Percentiles rank a stretch among this genome's conserved stretches.
Conservation (phyloP, 1,140 invertebrate genomes). For the Philopotamus ludificatus region DNA sequence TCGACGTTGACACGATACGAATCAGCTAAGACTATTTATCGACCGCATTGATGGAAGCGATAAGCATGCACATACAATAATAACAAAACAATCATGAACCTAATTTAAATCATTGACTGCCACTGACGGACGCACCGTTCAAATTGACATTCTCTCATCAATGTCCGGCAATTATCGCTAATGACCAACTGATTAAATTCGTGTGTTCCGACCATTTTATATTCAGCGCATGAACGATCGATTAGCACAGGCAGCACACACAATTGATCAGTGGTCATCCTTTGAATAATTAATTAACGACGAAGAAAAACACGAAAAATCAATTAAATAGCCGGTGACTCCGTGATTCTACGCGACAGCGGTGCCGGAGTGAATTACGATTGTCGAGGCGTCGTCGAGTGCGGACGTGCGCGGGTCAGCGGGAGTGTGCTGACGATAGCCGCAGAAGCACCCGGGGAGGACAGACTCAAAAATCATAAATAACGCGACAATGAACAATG, state of each 20-base stretch:
- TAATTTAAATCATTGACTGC: too few species aligned
- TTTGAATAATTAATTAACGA: too few species aligned
- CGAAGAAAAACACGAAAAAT: conserved; percentile 37
- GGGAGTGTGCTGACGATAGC: too few species aligned
- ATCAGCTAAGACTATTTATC: too few species aligned
- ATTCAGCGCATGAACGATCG: neutral
- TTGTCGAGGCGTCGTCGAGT: too few species aligned
- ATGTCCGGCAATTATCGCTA: neutral
- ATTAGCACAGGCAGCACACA: neutral
- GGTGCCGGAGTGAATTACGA: too few species aligned
- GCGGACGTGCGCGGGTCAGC: too few species aligned
- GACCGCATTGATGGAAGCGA: neutral
- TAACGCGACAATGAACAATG: conserved; percentile 12
- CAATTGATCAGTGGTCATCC: too few species aligned
- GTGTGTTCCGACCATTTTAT: neutral
- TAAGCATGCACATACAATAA: too few species aligned
- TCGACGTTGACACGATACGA: neutral
- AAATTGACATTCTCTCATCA: neutral
- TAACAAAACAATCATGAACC: too few species aligned
- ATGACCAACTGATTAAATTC: neutral
- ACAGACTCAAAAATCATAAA: conserved; percentile 7
- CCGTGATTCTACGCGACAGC: too few species aligned
- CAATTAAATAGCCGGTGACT: conserved; percentile 33
- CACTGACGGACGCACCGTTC: too few species aligned
- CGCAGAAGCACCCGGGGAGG: neutral